These are phyloP conservation scores for Nephila pilipes DNA, from an alignment of 1,140 invertebrate genomes.

Conservation along the genomic window DNA sequence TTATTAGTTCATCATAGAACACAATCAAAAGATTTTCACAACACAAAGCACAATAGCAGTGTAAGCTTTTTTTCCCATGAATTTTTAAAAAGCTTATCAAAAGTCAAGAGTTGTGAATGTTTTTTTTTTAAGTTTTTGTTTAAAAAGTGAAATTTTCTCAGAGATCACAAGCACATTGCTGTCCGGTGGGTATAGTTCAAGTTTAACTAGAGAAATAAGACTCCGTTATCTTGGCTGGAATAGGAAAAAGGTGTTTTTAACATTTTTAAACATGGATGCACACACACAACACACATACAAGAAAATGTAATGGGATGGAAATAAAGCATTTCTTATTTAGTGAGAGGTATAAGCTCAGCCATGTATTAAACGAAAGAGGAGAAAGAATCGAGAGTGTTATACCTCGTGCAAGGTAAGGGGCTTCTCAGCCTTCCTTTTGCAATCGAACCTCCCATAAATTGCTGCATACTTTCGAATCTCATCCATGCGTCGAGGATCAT, in stretches of 20 bases:
- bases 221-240: slow-evolving; percentile 66
- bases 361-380: slow-evolving; percentile 54
- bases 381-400: slow-evolving; percentile 59
- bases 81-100: not conserved
- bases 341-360: not conserved
- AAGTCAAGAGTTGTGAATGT: not conserved
- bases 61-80: not conserved
- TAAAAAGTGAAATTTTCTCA: not conserved
- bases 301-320: slow-evolving; percentile 2
- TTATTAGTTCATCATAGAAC: slow-evolving; percentile 5
- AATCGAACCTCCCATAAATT: slow-evolving; percentile 97
- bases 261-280: slow-evolving; percentile 8
- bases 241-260: slow-evolving; percentile 41
- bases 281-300: not conserved
- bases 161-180: slow-evolving; percentile 13
- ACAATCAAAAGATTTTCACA: slow-evolving; percentile 36
- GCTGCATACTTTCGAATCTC: slow-evolving; percentile 97
- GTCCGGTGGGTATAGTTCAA: slow-evolving; percentile 20
- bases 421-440: slow-evolving; percentile 96
- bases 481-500: slow-evolving; percentile 93
- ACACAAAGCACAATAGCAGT: slow-evolving; percentile 15
- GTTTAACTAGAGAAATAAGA: slow-evolving; percentile 39
- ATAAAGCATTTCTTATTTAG: not conserved
- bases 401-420: slow-evolving; percentile 97
- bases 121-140: slow-evolving; percentile 2